Conservation (phyloP, 1,140 invertebrate species). For the Drosophila biarmipes region DNA sequence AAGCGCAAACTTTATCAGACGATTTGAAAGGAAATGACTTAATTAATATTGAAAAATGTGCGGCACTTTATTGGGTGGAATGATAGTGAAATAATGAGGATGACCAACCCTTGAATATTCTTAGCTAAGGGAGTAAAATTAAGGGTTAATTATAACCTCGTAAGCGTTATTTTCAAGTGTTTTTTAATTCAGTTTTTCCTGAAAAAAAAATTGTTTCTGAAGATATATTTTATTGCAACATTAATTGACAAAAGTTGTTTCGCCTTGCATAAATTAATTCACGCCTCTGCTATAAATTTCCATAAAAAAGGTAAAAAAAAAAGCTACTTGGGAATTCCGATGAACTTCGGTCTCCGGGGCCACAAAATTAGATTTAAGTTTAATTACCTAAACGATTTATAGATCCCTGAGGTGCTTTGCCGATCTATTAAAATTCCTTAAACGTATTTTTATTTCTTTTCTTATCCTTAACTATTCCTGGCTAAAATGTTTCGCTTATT, state of each 20-base stretch:
- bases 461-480: constrained; percentile 23
- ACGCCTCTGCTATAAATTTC: not conserved
- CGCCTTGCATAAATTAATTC: not conserved
- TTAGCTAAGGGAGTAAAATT: not conserved
- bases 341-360: not conserved
- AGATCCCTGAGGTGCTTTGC: constrained; percentile 8
- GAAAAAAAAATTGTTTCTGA: not conserved
- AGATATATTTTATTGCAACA: not conserved
- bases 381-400: constrained; percentile 41
- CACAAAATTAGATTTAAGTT: constrained; percentile 4
- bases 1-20: constrained; percentile 39
- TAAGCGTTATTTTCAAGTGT: too few relatives aligned
- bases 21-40: constrained; percentile 35
- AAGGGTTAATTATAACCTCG: too few relatives aligned
- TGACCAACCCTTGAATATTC: constrained; percentile 14
- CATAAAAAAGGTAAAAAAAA: too few relatives aligned
- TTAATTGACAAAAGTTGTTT: not conserved
- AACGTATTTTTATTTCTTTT: constrained; percentile 15
- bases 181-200: too few relatives aligned
- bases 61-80: constrained; percentile 6
- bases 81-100: constrained; percentile 5
- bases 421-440: constrained; percentile 3
- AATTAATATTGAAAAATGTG: constrained; percentile 48
- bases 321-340: not conserved
- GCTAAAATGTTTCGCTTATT: constrained; percentile 16